Conservation (phyloP, 2,888 invertebrate genomes). For the Tipula lateralis region DNA sequence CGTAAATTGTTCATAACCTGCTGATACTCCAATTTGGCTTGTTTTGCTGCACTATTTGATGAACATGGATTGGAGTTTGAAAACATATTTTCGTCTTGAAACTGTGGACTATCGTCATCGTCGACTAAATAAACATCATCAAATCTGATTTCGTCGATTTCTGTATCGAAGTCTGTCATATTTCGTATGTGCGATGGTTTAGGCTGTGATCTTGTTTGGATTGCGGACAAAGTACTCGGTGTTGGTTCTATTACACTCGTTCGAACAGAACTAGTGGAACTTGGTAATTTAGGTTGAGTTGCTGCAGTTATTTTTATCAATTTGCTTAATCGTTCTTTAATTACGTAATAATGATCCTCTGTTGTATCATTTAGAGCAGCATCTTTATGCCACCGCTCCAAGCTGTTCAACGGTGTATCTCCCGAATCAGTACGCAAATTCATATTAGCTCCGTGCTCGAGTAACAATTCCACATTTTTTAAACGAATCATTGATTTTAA, state of each 20-base stretch:
- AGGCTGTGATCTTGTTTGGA: not conserved
- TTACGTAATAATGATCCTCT: constrained; percentile 55
- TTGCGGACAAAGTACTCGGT: constrained; percentile 35
- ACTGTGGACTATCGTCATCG: not conserved
- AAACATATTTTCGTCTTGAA: not conserved
- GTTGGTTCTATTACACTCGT: not conserved
- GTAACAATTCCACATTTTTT: constrained; percentile 67
- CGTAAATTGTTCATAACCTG: constrained; percentile 31
- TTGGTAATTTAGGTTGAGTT: constrained; percentile 45
- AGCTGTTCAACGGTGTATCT: constrained; percentile 66
- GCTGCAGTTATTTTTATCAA: constrained; percentile 50
- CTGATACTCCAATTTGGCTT: constrained; percentile 28
- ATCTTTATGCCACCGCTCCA: constrained; percentile 63
- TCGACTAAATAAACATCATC: not conserved
- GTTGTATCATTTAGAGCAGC: constrained; percentile 54
- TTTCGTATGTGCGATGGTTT: not conserved
- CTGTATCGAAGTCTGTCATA: not conserved
- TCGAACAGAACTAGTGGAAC: constrained; percentile 35
- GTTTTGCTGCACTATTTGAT: constrained; percentile 7
- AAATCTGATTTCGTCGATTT: not conserved
- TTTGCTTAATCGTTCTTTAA: constrained; percentile 47
- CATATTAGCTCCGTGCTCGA: constrained; percentile 72
- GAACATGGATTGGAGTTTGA: not conserved
- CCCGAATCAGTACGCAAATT: constrained; percentile 68
- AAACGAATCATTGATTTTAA: too few relatives aligned